phyloP scores from a whole-genome alignment of 2,113 vertebrate genomes.

The Dendropsophus ebraccatus region DNA sequence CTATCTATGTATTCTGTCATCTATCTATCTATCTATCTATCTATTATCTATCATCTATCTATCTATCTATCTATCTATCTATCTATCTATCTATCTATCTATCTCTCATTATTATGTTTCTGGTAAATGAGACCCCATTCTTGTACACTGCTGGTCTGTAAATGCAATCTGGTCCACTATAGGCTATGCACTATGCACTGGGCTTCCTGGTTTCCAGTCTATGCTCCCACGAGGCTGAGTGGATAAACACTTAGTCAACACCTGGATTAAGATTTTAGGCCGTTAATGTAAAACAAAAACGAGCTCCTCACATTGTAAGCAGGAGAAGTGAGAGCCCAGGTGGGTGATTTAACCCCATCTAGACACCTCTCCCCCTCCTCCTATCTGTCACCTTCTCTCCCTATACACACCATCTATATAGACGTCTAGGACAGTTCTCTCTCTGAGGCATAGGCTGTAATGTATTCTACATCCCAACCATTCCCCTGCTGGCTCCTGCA shows the following conservation, averaged over 20 bases:
- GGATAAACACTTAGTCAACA: conserved; percentile 61
- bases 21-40: fast-evolving
- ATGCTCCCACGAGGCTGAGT: conserved; percentile 42
- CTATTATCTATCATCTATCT: too few relatives aligned
- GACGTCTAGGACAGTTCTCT: background rate
- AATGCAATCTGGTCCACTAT: conserved; percentile 25
- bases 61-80: background rate
- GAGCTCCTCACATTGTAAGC: conserved; percentile 53
- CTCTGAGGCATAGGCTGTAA: conserved; percentile 33
- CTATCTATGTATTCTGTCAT: fast-evolving
- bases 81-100: too few relatives aligned
- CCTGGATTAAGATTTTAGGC: conserved; percentile 60
- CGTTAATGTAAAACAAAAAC: conserved; percentile 60
- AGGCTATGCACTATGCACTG: conserved; percentile 31
- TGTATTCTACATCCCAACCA: conserved; percentile 31
- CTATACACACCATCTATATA: conserved; percentile 41
- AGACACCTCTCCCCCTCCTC: conserved; percentile 50
- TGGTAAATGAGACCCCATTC: too few relatives aligned
- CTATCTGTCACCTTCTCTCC: conserved; percentile 50
- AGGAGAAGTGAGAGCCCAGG: conserved; percentile 52
- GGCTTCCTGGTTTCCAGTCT: conserved; percentile 47
- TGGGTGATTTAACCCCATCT: conserved; percentile 50
- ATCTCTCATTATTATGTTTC: too few relatives aligned
- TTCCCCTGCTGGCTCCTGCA: background rate
- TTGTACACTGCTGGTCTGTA: conserved; percentile 28